Conservation (phyloP, 35 echinoderm and acorn worm genomes). For the Hemicentrotus pulcherrimus region DNA sequence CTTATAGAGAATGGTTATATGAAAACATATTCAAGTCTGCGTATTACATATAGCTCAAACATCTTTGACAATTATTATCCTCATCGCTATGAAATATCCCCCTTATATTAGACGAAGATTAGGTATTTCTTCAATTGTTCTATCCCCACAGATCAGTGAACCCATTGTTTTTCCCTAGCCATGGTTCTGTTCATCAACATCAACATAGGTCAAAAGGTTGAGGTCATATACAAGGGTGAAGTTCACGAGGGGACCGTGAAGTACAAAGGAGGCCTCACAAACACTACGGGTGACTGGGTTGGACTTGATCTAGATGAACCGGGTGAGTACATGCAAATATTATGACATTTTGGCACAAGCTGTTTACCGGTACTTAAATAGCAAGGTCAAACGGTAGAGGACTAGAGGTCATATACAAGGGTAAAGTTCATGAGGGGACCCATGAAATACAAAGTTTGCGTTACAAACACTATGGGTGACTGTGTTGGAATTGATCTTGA, state of each 20-base stretch:
- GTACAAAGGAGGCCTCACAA: conserved; percentile 83
- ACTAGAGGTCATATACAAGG: conserved; percentile 90
- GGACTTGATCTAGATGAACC: conserved; percentile 89
- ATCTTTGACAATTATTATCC: no score
- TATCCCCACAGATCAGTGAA: not conserved
- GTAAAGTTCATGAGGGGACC: conserved; percentile 56
- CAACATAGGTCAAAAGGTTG: conserved; percentile 86
- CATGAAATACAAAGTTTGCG: conserved; percentile 91
- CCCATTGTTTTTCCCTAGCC: no score
- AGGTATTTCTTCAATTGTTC: not conserved
- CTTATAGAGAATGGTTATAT: no score
- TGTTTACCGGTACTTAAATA: no score
- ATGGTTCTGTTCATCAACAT: conserved; percentile 97
- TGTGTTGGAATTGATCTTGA: conserved; percentile 93
- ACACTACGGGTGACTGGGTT: conserved; percentile 90
- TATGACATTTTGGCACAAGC: no score
- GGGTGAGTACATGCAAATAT: conserved; percentile 25
- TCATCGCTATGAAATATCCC: no score
- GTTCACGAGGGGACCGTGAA: conserved; percentile 73
- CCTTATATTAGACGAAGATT: no score
- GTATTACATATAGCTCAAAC: no score
- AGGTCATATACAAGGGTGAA: conserved; percentile 83
- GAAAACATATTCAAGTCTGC: no score
- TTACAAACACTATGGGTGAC: conserved; percentile 79
- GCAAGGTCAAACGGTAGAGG: conserved; percentile 73